phyloP scores from a whole-genome alignment of 2,113 vertebrate species.

The Dasyornis broadbenti region DNA sequence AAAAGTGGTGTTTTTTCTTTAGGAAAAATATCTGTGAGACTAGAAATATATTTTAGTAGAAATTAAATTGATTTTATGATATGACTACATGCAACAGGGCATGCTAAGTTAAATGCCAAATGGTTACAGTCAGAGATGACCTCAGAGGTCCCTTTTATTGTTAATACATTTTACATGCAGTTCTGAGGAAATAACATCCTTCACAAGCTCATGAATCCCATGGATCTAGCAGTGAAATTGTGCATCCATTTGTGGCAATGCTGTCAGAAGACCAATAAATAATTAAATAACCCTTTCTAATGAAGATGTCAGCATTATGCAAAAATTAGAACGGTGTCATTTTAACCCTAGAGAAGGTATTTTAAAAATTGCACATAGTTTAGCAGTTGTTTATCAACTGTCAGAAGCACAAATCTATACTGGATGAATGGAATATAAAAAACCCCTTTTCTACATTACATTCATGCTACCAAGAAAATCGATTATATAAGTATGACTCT shows the following conservation, averaged over 20 bases:
- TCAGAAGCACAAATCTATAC: not conserved
- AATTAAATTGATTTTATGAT: not conserved
- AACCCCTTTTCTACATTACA: not conserved
- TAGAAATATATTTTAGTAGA: not conserved
- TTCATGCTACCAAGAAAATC: not conserved
- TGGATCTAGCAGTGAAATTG: not conserved
- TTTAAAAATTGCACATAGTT: not conserved
- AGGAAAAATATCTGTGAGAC: not conserved
- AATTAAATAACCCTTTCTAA: not conserved
- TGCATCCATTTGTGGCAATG: not conserved
- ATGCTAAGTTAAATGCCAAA: not conserved
- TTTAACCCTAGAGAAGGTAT: not conserved
- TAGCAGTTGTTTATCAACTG: not conserved
- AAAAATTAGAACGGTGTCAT: not conserved
- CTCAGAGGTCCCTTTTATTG: not conserved
- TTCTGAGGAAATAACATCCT: not conserved
- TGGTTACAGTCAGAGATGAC: not conserved
- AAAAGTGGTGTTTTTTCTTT: not conserved
- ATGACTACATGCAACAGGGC: not conserved
- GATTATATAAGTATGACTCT: not conserved
- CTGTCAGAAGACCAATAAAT: not conserved
- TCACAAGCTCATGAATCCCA: not conserved
- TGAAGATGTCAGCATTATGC: accelerated
- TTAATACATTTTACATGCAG: not conserved
- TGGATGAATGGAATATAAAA: not conserved